Evolutionary conservation across 2,888 invertebrate species (phyloP).

Genomic region (Ischnus inquisitorius): DNA sequence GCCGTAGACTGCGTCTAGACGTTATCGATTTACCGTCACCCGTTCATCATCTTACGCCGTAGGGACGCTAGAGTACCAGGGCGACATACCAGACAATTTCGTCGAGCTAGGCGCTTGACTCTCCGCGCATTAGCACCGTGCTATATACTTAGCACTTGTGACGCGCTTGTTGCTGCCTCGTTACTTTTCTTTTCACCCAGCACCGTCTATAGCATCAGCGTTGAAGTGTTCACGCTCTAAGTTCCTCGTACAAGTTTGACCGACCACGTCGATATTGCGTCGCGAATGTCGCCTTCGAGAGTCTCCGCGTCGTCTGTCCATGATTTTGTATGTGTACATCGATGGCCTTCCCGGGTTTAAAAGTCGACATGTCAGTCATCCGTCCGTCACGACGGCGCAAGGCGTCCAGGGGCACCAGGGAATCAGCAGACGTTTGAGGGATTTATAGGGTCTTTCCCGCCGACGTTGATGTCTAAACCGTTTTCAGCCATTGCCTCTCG

Average conservation of each 20-base stretch:
- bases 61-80: conserved; percentile 84
- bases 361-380: conserved; percentile 82
- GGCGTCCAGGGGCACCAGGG: conserved; percentile 83
- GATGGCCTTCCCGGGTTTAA: not conserved
- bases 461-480: conserved; percentile 70
- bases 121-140: not conserved
- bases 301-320: not conserved
- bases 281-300: not conserved
- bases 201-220: not conserved
- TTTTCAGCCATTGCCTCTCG: conserved; percentile 9
- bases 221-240: not conserved
- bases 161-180: not conserved
- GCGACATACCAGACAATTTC: conserved; percentile 73
- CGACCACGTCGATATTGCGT: not conserved
- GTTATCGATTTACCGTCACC: conserved; percentile 84
- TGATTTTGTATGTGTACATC: not conserved
- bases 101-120: conserved; percentile 35
- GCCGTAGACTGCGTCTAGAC: conserved; percentile 60
- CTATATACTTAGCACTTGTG: conserved; percentile 15
- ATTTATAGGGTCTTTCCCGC: conserved; percentile 82
- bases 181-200: not conserved
- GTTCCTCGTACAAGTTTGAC: not conserved
- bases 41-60: conserved; percentile 84
- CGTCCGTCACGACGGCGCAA: conserved; percentile 85
- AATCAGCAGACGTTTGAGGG: conserved; percentile 84